Evolutionary conservation across 2,797 vertebrate genomes (phyloP).

Genomic region (Silurus lanzhouensis): DNA sequence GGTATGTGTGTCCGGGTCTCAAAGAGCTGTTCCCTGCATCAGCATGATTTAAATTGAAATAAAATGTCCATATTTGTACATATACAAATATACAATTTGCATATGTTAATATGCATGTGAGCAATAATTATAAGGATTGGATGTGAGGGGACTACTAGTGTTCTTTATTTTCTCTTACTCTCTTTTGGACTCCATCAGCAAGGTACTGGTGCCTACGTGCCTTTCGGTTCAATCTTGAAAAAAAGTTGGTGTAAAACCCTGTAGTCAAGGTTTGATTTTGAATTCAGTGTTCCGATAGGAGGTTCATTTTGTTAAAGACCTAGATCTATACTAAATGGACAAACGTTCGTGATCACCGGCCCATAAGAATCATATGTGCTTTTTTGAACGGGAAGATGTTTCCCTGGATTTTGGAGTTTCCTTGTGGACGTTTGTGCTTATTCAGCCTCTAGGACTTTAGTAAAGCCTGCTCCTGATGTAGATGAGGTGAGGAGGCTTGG

Average conservation of each 20-base stretch:
- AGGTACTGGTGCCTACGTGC: background rate
- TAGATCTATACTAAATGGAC: too few relatives aligned
- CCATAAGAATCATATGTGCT: too few relatives aligned
- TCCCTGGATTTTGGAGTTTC: too few relatives aligned
- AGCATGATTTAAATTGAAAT: constrained; percentile 25
- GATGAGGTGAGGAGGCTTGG: too few relatives aligned
- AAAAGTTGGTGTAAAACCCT: background rate
- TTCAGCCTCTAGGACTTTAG: too few relatives aligned
- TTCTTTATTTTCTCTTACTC: background rate
- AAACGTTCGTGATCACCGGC: too few relatives aligned
- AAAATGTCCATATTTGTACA: background rate
- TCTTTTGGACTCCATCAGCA: background rate
- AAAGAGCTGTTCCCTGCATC: constrained; percentile 32
- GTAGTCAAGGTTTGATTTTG: background rate
- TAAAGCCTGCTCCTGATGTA: too few relatives aligned
- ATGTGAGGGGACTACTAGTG: background rate
- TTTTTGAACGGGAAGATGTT: too few relatives aligned
- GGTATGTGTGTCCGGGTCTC: constrained; percentile 73
- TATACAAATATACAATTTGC: background rate
- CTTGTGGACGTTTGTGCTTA: too few relatives aligned
- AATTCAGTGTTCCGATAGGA: background rate
- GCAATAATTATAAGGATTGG: background rate
- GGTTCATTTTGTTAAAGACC: too few relatives aligned
- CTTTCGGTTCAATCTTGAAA: background rate
- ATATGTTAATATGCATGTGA: background rate